phyloP scores from a whole-genome alignment of 1,140 invertebrate genomes.

The Mercenaria mercenaria region DNA sequence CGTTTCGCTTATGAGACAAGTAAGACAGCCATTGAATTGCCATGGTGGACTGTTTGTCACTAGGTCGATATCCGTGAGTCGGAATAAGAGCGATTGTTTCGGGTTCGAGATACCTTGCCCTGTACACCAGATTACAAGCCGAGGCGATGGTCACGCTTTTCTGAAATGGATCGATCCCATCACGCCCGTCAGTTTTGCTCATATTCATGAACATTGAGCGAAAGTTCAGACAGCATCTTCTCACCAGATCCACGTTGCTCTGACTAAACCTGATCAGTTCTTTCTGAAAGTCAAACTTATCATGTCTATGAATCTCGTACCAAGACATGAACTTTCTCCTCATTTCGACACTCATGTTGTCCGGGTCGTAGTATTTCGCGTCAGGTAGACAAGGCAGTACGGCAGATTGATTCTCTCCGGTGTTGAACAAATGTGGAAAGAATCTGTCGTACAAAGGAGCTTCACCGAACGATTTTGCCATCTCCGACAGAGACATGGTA shows the following conservation, averaged over 20 bases:
- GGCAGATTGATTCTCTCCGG: neutral
- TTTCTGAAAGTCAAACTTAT: no score
- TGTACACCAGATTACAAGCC: conserved; percentile 15
- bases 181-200: neutral
- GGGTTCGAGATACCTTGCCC: neutral
- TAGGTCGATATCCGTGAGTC: neutral
- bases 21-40: neutral
- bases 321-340: no score
- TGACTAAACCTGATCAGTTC: conserved; percentile 4
- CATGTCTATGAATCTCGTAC: no score
- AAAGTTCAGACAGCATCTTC: conserved; percentile 22
- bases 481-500: no score
- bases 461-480: no score
- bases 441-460: neutral
- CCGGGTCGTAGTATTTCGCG: neutral
- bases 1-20: neutral
- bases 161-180: conserved; percentile 1
- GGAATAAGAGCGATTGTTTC: no score
- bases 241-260: conserved; percentile 50
- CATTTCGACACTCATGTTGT: no score
- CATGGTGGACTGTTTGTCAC: neutral
- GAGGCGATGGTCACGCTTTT: conserved; percentile 12
- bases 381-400: neutral
- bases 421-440: conserved; percentile 53
- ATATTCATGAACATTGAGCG: neutral